Evolutionary conservation across 2,888 invertebrate genomes (phyloP), one percentile per base, ranked within the genome.

Genomic region (Metellina segmentata): DNA sequence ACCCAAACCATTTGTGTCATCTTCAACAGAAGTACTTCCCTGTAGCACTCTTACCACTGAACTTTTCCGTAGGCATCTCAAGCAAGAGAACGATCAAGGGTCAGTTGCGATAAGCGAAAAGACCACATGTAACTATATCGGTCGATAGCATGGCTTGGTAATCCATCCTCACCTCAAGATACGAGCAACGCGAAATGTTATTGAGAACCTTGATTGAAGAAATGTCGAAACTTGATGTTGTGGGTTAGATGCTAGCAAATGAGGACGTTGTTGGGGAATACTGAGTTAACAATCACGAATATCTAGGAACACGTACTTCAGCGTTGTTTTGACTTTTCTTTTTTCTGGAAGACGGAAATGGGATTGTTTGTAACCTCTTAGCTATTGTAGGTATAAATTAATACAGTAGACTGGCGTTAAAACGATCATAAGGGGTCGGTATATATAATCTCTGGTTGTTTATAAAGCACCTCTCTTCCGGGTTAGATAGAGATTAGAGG

Each of bases 1-100:
- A 81, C 9, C 79, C 79, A 87, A 70, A 79, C 87, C 87, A 87
- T 87, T 81, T 51, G 70, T 53, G 51, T 87, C 87, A 87, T 87
- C 34, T 86, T 87, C 13, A 71, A 48, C 16, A 51, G 1, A 48
- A 72, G 9, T 5, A 19, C 52, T 16, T n/a, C 6, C 74, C 61
- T 34, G 16, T 9, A 75, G 16, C 34, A 16, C 8, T 74, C 34
- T 52, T n/a, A 20, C 74, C 75, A 53, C 20, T 52, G 11, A 34
- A 85, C 74, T 74, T 53, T 52, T 53, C 78, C 53, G 85, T 51
- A 16, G 70, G 48, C 72, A 72, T 71, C 71, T 19, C 78, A 0
- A 70, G 19, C 70, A 19, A 9, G 16, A 48, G 19, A 72, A 13
- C 16, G 87, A n/a, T 87, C 87, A 87, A 79, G 71, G 87, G 87